phyloP scores from a whole-genome alignment of 1,140 invertebrate genomes.

The Cotesia vestalis region DNA sequence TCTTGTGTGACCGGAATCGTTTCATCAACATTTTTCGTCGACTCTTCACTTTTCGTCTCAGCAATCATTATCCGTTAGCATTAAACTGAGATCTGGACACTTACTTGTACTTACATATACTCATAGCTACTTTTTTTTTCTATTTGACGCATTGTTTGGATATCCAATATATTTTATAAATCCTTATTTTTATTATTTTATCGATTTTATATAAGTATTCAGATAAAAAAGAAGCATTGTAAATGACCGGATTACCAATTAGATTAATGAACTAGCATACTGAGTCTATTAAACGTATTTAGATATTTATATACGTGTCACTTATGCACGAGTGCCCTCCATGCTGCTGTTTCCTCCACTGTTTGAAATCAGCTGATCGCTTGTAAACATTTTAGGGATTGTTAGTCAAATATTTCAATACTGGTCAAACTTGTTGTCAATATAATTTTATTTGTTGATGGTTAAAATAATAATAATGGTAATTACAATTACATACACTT shows the following conservation, averaged over 20 bases:
- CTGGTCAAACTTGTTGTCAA: too few species aligned
- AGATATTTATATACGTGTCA: conserved; percentile 12
- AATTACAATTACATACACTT: not conserved
- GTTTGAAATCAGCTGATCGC: conserved; percentile 35
- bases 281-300: too few species aligned
- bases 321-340: not conserved
- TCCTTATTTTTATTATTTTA: not conserved
- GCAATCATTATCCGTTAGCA: conserved; percentile 52
- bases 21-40: conserved; percentile 55
- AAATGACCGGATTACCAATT: conserved; percentile 6
- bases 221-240: conserved; percentile 6
- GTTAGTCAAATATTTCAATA: not conserved
- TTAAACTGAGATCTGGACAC: conserved; percentile 1
- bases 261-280: conserved; percentile 21
- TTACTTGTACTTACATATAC: too few species aligned
- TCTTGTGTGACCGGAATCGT: conserved; percentile 29
- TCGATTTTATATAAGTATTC: not conserved
- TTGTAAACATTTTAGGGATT: conserved; percentile 14
- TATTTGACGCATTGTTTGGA: not conserved
- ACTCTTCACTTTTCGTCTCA: conserved; percentile 43
- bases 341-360: not conserved
- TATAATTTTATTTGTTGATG: too few species aligned
- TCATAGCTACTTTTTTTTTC: not conserved
- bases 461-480: too few species aligned
- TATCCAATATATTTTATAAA: not conserved